Evolutionary conservation across 2,888 invertebrate species (phyloP).

Genomic region (Muscina levida): DNA sequence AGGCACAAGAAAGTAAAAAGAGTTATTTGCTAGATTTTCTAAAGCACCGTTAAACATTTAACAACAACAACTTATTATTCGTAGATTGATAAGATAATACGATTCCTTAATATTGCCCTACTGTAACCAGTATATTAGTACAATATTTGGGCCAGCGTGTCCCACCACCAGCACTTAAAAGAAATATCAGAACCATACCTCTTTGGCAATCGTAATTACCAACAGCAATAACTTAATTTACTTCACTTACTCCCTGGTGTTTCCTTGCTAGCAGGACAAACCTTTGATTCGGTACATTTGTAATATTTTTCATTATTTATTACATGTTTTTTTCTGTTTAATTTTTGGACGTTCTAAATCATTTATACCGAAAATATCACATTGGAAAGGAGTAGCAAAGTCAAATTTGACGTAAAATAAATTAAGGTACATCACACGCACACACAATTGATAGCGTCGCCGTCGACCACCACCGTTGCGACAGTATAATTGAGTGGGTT

Average conservation of each 20-base stretch:
- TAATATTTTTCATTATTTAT: neutral
- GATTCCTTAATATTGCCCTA: too few relatives aligned
- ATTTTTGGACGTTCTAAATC: constrained; percentile 21
- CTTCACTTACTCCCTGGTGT: neutral
- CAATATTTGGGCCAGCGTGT: too few relatives aligned
- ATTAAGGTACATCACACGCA: neutral
- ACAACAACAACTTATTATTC: too few relatives aligned
- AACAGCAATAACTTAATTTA: constrained; percentile 34
- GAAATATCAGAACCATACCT: too few relatives aligned
- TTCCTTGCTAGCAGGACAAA: too few relatives aligned
- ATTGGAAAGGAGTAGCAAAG: constrained; percentile 14
- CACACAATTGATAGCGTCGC: neutral
- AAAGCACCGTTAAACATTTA: too few relatives aligned
- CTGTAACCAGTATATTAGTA: too few relatives aligned
- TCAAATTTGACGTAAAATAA: constrained; percentile 19
- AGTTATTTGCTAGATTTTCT: too few relatives aligned
- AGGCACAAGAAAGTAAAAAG: too few relatives aligned
- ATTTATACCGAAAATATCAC: constrained; percentile 9
- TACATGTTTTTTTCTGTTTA: constrained; percentile 21
- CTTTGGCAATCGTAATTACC: too few relatives aligned
- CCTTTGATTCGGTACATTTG: constrained; percentile 22
- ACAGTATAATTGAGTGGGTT: constrained; percentile 22
- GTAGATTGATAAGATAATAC: too few relatives aligned
- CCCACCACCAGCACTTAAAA: too few relatives aligned
- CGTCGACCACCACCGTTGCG: neutral